Percentiles rank a stretch among this genome's conserved stretches.
These are phyloP conservation scores for Tricholaema leucomelas DNA, from an alignment of 2,113 vertebrate species.

Conservation along the genomic window DNA sequence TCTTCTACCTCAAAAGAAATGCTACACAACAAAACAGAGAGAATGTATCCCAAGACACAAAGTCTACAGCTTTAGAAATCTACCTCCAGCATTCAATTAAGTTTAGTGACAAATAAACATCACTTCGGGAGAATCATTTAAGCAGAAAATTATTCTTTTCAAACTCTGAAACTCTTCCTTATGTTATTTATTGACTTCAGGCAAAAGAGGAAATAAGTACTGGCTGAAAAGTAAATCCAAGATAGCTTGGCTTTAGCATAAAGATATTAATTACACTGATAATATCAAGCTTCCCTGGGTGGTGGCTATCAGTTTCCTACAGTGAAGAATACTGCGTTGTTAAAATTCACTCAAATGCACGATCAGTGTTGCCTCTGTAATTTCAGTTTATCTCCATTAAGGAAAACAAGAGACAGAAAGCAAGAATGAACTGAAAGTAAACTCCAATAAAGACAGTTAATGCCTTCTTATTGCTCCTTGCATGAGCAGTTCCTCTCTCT, in stretches of 20 bases:
- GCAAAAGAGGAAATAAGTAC: slow-evolving; percentile 60
- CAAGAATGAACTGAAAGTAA: slow-evolving; percentile 18
- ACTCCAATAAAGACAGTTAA: neutral
- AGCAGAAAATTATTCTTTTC: slow-evolving; percentile 70
- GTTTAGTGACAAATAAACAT: slow-evolving; percentile 51
- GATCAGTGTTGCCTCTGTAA: neutral
- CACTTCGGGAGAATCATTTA: slow-evolving; percentile 59
- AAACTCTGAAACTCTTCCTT: slow-evolving; percentile 51
- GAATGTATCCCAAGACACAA: neutral
- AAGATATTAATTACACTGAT: slow-evolving; percentile 60
- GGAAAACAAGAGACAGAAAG: slow-evolving; percentile 30
- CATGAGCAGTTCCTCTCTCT: neutral
- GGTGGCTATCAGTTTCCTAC: slow-evolving; percentile 30
- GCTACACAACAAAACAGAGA: neutral
- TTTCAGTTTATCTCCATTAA: slow-evolving; percentile 17
- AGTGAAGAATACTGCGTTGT: slow-evolving; percentile 5
- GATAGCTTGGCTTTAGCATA: slow-evolving; percentile 23
- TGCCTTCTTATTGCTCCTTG: neutral
- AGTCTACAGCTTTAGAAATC: slow-evolving; percentile 21
- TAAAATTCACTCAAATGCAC: slow-evolving; percentile 3
- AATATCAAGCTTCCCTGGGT: slow-evolving; percentile 26
- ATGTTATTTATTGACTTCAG: slow-evolving; percentile 56
- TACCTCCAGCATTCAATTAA: slow-evolving; percentile 60
- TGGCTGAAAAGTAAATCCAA: slow-evolving; percentile 18
- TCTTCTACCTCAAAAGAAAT: neutral